Conservation (phyloP, 1,140 invertebrate genomes). For the Venustaconcha ellipsiformis region DNA sequence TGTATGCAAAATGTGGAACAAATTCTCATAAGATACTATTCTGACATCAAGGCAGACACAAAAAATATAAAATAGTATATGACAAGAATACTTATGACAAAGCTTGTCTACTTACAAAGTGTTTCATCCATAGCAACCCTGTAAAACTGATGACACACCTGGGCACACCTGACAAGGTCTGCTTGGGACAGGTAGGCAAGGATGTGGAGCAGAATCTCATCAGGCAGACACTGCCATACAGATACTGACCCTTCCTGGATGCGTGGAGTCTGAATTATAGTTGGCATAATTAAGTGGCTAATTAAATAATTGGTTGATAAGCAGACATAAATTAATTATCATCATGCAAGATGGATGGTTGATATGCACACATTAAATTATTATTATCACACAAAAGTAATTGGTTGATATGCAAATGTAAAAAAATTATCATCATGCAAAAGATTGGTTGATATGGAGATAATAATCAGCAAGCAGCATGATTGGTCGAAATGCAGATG, state of each 20-base stretch:
- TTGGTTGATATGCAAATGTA: no score
- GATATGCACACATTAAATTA: no score
- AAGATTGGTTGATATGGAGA: no score
- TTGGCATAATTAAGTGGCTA: no score
- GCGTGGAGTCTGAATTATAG: slow-evolving; percentile 55
- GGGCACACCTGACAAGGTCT: slow-evolving; percentile 48
- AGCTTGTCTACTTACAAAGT: slow-evolving; percentile 56
- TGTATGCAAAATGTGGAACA: background rate
- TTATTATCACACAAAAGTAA: no score
- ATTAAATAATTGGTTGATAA: no score
- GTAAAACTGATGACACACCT: slow-evolving; percentile 55
- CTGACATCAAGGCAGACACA: background rate
- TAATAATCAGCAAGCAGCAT: no score
- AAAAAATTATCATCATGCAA: no score
- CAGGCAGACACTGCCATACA: slow-evolving; percentile 61
- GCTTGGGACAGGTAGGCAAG: slow-evolving; percentile 55
- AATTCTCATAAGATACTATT: background rate
- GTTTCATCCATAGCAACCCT: slow-evolving; percentile 58
- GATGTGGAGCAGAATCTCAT: slow-evolving; percentile 63
- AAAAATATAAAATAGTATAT: background rate
- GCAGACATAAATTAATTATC: no score
- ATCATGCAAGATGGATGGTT: no score
- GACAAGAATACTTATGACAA: background rate
- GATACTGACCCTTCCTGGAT: slow-evolving; percentile 54
- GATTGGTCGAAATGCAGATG: no score